A percentile compares a stretch with the other conserved stretches of the same genome.
Conservation (phyloP, 2,113 vertebrate species). For the Vicugna pacos region DNA sequence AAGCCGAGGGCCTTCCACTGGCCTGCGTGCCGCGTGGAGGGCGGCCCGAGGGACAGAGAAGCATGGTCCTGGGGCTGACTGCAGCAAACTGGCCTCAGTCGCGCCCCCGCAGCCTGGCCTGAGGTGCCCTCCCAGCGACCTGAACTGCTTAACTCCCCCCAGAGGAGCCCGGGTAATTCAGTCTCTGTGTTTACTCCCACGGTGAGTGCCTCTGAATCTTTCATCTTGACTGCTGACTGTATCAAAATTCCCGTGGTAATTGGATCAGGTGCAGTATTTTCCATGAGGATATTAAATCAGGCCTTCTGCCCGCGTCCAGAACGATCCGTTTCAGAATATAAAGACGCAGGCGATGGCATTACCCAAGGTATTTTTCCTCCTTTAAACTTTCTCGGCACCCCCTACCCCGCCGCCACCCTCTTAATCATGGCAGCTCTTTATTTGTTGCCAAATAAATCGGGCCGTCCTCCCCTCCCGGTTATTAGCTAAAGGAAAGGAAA, state of each 20-base stretch:
- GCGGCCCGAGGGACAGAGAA: fast-evolving
- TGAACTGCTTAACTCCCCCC: constrained; percentile 34
- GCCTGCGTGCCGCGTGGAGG: fast-evolving
- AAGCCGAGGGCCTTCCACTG: fast-evolving
- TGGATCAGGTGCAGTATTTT: constrained; percentile 87
- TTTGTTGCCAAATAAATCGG: constrained; percentile 72
- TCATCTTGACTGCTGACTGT: constrained; percentile 82
- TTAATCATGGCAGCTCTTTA: constrained; percentile 61
- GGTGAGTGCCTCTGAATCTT: not conserved
- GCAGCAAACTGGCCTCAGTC: not conserved
- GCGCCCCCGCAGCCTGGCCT: not conserved
- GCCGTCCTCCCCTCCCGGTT: not conserved
- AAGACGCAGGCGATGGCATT: constrained; percentile 78
- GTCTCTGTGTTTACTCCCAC: constrained; percentile 65
- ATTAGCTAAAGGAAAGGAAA: not conserved
- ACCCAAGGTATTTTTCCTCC: constrained; percentile 70
- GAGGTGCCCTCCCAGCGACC: not conserved
- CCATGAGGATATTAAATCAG: constrained; percentile 85
- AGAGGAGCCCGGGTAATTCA: constrained; percentile 67
- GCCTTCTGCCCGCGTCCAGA: constrained; percentile 76
- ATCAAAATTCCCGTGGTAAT: constrained; percentile 87
- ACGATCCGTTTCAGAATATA: constrained; percentile 76
- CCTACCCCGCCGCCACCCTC: not conserved
- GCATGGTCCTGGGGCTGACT: fast-evolving
- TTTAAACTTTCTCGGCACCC: constrained; percentile 66